phyloP scores from a whole-genome alignment of 1,140 invertebrate species.

The Cherax destructor region DNA sequence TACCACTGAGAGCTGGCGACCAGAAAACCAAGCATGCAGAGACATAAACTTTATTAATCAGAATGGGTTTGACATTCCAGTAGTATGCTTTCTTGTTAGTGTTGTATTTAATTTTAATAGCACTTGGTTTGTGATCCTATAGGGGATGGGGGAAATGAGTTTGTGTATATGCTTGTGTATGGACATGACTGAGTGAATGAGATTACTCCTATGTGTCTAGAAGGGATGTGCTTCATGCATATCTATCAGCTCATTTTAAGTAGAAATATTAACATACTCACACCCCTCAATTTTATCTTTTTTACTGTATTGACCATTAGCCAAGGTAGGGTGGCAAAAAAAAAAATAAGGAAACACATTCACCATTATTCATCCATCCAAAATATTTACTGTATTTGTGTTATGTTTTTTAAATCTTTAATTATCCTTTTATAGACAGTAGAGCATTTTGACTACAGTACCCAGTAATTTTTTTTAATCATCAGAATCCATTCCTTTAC shows the following conservation, averaged over 20 bases:
- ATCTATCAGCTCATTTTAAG: neutral
- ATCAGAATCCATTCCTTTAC: too few relatives aligned
- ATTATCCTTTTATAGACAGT: too few relatives aligned
- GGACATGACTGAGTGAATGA: too few relatives aligned
- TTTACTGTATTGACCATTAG: too few relatives aligned
- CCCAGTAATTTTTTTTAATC: too few relatives aligned
- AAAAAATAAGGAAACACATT: too few relatives aligned
- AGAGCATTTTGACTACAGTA: too few relatives aligned
- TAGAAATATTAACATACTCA: neutral
- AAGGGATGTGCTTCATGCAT: neutral
- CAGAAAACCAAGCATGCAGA: slow-evolving; percentile 19
- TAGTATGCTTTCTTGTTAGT: neutral
- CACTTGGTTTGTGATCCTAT: neutral
- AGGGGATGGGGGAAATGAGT: neutral
- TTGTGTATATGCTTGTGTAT: too few relatives aligned
- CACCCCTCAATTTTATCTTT: neutral
- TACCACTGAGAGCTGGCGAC: slow-evolving; percentile 13
- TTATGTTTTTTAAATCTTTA: too few relatives aligned
- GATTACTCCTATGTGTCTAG: neutral
- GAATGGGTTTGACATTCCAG: neutral
- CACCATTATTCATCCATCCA: too few relatives aligned
- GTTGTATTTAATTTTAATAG: neutral
- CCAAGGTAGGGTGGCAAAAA: too few relatives aligned
- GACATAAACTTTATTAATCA: neutral
- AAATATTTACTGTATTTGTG: too few relatives aligned